These are phyloP conservation scores for Chauna torquata DNA, from an alignment of 2,113 vertebrate genomes.

Conservation along the genomic window DNA sequence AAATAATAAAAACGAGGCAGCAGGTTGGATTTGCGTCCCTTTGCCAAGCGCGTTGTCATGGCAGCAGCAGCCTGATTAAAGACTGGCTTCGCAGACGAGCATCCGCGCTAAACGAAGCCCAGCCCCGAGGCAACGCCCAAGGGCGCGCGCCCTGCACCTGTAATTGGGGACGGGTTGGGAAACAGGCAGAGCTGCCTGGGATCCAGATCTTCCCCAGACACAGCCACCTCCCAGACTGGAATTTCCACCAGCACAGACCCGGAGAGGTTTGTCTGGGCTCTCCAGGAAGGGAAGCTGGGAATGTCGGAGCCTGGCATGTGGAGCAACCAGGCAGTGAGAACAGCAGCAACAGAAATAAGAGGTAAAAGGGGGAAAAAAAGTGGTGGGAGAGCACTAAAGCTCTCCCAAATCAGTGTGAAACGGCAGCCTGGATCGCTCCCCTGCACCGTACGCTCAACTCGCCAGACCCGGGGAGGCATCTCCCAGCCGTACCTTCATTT, in stretches of 20 bases:
- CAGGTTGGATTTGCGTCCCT: neutral
- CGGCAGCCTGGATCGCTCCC: too few relatives aligned
- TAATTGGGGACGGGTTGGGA: neutral
- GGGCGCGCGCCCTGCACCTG: neutral
- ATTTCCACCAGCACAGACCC: neutral
- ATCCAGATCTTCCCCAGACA: neutral
- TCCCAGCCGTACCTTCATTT: constrained; percentile 85
- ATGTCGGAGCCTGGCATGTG: too few relatives aligned
- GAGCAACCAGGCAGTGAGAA: too few relatives aligned
- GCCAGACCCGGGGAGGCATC: too few relatives aligned
- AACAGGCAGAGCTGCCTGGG: neutral
- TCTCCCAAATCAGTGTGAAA: too few relatives aligned
- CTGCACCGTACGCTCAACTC: too few relatives aligned
- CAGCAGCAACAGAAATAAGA: too few relatives aligned
- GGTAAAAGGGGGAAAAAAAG: too few relatives aligned
- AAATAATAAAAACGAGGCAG: neutral
- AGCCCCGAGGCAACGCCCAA: neutral
- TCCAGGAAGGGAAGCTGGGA: too few relatives aligned
- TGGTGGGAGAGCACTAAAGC: too few relatives aligned
- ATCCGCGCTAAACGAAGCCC: neutral
- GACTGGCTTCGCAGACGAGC: neutral
- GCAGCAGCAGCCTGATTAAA: constrained; percentile 11
- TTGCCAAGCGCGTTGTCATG: neutral
- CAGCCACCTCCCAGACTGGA: neutral
- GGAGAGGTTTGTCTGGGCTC: neutral